These are phyloP conservation scores for Scelioninae gen. 2 DNA, from an alignment of 2,888 invertebrate genomes.

Conservation along the genomic window DNA sequence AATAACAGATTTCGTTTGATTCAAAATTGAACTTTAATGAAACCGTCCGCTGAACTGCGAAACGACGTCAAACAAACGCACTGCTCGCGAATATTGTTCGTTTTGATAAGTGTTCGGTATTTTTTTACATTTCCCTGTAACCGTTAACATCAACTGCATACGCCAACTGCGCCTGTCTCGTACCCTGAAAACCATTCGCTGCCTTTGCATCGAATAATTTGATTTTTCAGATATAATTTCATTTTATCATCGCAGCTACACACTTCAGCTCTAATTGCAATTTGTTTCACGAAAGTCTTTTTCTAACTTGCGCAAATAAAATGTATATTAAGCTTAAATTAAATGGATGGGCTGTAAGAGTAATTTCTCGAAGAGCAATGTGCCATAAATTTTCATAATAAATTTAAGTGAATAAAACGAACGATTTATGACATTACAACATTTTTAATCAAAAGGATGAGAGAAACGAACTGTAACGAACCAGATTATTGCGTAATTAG, in stretches of 20 bases:
- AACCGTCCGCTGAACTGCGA: conserved; percentile 12
- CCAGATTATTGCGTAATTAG: conserved; percentile 14
- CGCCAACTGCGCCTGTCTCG: conserved; percentile 10
- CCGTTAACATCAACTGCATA: conserved; percentile 1
- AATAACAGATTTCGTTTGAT: conserved; percentile 11
- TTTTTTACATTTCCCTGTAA: conserved; percentile 5
- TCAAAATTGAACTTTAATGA: conserved; percentile 15
- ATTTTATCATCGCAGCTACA: conserved; percentile 24
- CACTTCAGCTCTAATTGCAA: conserved; percentile 31
- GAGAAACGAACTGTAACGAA: conserved; percentile 21
- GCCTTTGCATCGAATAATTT: conserved; percentile 44
- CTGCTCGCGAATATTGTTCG: conserved; percentile 10
- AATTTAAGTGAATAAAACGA: conserved; percentile 8
- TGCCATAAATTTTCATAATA: conserved; percentile 20
- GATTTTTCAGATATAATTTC: conserved; percentile 47
- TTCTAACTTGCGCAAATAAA: conserved; percentile 36
- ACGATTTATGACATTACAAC: conserved; percentile 13
- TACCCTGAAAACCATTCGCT: conserved; percentile 27
- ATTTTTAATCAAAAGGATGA: conserved; percentile 2
- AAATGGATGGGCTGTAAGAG: not conserved
- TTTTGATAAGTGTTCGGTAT: conserved; percentile 17
- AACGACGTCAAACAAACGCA: conserved; percentile 1
- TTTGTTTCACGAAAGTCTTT: conserved; percentile 21
- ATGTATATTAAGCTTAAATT: conserved; percentile 20
- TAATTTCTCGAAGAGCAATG: not conserved